Percentiles rank a stretch among this genome's conserved stretches.
These are phyloP conservation scores for Cydia amplana DNA, from an alignment of 1,140 invertebrate genomes.

Conservation along the genomic window DNA sequence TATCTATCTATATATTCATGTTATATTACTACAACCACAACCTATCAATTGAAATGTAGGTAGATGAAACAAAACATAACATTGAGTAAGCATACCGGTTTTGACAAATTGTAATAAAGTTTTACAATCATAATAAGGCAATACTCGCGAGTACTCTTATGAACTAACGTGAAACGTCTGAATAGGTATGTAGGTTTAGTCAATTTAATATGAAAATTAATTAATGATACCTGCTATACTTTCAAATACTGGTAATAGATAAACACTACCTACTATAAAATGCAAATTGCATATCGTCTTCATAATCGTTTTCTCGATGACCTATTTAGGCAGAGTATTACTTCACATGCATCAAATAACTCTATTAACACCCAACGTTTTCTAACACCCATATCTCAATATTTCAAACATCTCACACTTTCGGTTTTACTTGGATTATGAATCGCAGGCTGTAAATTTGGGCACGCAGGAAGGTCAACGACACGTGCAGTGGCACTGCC, in stretches of 20 bases:
- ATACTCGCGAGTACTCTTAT: no score
- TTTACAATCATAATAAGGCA: no score
- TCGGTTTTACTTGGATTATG: slow-evolving; percentile 1
- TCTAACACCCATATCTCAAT: neutral
- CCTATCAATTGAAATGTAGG: no score
- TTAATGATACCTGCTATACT: neutral
- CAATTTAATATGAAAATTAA: neutral
- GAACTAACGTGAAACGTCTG: no score
- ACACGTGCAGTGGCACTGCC: neutral
- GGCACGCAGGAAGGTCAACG: neutral
- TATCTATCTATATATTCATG: no score
- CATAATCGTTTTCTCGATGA: no score
- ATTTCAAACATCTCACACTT: neutral
- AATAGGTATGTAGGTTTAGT: neutral
- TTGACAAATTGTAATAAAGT: no score
- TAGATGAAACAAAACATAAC: no score
- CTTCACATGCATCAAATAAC: neutral
- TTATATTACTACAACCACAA: no score
- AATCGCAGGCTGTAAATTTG: neutral
- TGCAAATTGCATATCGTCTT: neutral
- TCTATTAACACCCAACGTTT: neutral
- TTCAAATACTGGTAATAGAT: no score
- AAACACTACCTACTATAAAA: neutral
- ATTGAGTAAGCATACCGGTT: no score
- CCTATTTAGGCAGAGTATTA: no score